phyloP scores from a whole-genome alignment of 2,797 vertebrate species.

The Sebastes diaconus region DNA sequence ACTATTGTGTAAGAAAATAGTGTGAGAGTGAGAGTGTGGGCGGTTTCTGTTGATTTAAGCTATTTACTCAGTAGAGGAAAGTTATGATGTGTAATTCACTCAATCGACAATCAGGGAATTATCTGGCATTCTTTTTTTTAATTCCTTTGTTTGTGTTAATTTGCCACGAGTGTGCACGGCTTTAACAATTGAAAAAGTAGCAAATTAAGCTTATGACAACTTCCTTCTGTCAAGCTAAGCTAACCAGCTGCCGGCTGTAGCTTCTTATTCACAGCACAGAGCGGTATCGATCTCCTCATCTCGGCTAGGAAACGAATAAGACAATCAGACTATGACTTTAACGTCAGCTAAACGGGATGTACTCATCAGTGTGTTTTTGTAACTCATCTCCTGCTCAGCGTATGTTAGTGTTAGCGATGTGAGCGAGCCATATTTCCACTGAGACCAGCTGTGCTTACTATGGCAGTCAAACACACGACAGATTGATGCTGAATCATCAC shows the following conservation, averaged over 20 bases:
- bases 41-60: slow-evolving; percentile 16
- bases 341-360: not conserved
- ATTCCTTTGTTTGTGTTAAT: not conserved
- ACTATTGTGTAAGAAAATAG: slow-evolving; percentile 31
- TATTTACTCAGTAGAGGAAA: slow-evolving; percentile 11
- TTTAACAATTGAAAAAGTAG: not conserved
- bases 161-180: not conserved
- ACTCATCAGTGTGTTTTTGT: not conserved
- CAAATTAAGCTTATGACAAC: not conserved
- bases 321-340: not conserved
- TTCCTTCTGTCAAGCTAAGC: not conserved
- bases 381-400: not conserved
- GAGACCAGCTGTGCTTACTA: slow-evolving; percentile 1
- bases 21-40: slow-evolving; percentile 4
- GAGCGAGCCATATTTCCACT: not conserved
- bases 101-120: not conserved
- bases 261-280: not conserved
- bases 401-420: not conserved
- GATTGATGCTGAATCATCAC: slow-evolving; percentile 30
- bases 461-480: not conserved
- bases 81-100: slow-evolving; percentile 6
- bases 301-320: not conserved
- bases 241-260: not conserved
- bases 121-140: not conserved
- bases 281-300: not conserved